Percentiles rank a stretch among this genome's conserved stretches.
Evolutionary conservation across 30 jellyfish, hydroid and myxozoan genomes (phyloP).

Genomic region (Pelagia noctiluca): DNA sequence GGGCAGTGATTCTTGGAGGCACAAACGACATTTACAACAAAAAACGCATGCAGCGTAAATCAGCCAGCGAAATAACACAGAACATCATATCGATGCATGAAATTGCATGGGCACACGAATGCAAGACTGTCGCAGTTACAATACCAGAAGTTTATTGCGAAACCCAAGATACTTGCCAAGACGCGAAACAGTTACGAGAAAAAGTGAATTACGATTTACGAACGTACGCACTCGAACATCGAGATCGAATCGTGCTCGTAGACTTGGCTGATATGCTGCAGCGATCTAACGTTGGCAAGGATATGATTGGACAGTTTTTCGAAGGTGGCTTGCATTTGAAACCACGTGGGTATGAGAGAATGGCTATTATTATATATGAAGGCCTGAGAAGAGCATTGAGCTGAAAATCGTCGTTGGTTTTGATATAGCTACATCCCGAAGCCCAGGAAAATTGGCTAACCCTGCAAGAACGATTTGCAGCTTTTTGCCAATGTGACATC

Average conservation of each 20-base stretch:
- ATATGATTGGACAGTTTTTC: slow-evolving; percentile 88
- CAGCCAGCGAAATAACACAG: slow-evolving; percentile 76
- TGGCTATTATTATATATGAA: slow-evolving; percentile 87
- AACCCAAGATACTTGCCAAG: slow-evolving; percentile 86
- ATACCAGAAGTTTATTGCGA: slow-evolving; percentile 93
- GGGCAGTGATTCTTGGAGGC: slow-evolving; percentile 96
- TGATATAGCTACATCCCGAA: background rate
- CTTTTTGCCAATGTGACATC: too few relatives aligned
- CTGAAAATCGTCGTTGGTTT: background rate
- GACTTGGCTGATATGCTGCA: slow-evolving; percentile 91
- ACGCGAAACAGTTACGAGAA: slow-evolving; percentile 89
- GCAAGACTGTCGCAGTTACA: slow-evolving; percentile 90
- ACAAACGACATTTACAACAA: slow-evolving; percentile 94
- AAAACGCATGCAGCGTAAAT: slow-evolving; percentile 60
- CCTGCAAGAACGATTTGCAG: too few relatives aligned
- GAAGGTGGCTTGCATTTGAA: slow-evolving; percentile 96
- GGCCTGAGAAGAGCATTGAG: slow-evolving; percentile 73
- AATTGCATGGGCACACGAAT: slow-evolving; percentile 83
- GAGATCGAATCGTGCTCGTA: slow-evolving; percentile 70
- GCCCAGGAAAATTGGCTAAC: too few relatives aligned
- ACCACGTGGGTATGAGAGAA: slow-evolving; percentile 95
- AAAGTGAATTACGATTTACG: slow-evolving; percentile 77
- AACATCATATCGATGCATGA: slow-evolving; percentile 82
- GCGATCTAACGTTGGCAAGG: slow-evolving; percentile 64
- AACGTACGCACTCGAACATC: slow-evolving; percentile 73